These are phyloP conservation scores for Esox lucius DNA, from an alignment of 2,797 vertebrate species.

Conservation along the genomic window DNA sequence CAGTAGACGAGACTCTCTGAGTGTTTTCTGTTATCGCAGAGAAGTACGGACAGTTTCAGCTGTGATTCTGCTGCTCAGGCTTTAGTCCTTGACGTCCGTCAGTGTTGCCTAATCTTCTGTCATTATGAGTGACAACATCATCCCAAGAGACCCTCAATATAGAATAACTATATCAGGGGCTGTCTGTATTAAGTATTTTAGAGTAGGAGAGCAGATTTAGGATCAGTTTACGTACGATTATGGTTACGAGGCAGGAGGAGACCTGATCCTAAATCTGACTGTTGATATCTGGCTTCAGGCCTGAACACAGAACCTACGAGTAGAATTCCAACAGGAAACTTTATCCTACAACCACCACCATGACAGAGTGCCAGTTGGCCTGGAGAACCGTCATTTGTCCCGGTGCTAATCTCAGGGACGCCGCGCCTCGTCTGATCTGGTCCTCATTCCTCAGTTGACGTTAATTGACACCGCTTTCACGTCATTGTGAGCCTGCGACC, in stretches of 20 bases:
- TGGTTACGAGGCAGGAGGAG: not conserved
- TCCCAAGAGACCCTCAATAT: not conserved
- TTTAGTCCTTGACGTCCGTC: not conserved
- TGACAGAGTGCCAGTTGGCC: slow-evolving; percentile 14
- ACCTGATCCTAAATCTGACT: not conserved
- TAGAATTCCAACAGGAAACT: not conserved
- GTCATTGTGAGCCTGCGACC: slow-evolving; percentile 3
- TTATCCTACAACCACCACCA: not conserved
- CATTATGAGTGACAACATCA: not conserved
- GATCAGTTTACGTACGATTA: not conserved
- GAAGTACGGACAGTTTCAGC: slow-evolving; percentile 24
- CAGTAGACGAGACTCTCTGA: not conserved
- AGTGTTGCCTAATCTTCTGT: not conserved
- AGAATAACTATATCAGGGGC: not conserved
- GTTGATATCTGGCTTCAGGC: not conserved
- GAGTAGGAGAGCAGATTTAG: not conserved
- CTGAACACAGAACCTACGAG: not conserved
- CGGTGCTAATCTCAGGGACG: slow-evolving; percentile 20
- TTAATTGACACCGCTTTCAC: slow-evolving; percentile 19
- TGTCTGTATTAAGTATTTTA: not conserved
- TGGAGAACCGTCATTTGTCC: slow-evolving; percentile 50
- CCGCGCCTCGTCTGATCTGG: slow-evolving; percentile 18
- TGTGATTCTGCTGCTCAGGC: slow-evolving; percentile 23
- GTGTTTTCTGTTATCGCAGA: not conserved
- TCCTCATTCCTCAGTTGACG: slow-evolving; percentile 18